Conservation (phyloP, 2,113 vertebrate species). For the Barbus barbus region DNA sequence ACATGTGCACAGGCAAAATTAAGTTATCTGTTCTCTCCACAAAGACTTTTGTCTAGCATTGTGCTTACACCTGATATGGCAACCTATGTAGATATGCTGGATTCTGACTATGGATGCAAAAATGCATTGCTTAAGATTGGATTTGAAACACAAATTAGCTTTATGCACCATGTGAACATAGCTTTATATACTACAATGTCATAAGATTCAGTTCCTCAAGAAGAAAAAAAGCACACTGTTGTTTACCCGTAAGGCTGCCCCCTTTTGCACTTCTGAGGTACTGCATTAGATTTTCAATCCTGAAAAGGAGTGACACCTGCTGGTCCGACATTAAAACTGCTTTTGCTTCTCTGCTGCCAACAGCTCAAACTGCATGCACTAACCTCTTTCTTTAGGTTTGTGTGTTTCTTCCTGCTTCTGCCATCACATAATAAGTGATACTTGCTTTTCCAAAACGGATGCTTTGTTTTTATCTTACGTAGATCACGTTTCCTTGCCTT, state of each 20-base stretch:
- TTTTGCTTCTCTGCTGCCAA: conserved; percentile 37
- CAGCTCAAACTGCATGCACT: conserved; percentile 35
- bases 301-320: conserved; percentile 70
- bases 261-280: not conserved
- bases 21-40: not conserved
- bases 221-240: conserved; percentile 7
- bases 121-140: not conserved
- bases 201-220: not conserved
- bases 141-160: not conserved
- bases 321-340: conserved; percentile 63
- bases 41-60: not conserved
- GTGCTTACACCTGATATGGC: not conserved
- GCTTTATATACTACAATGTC: not conserved
- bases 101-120: not conserved
- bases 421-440: not conserved
- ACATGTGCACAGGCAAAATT: not conserved
- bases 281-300: conserved; percentile 27
- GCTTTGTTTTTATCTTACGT: not conserved
- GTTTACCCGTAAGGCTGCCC: not conserved
- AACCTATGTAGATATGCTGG: not conserved
- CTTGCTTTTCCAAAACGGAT: conserved; percentile 12
- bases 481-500: not conserved
- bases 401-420: conserved; percentile 12
- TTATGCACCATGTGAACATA: not conserved
- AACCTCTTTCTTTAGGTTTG: conserved; percentile 29